Evolutionary conservation across 35 echinoderm and acorn worm genomes (phyloP).

Genomic region (Patiria miniata): DNA sequence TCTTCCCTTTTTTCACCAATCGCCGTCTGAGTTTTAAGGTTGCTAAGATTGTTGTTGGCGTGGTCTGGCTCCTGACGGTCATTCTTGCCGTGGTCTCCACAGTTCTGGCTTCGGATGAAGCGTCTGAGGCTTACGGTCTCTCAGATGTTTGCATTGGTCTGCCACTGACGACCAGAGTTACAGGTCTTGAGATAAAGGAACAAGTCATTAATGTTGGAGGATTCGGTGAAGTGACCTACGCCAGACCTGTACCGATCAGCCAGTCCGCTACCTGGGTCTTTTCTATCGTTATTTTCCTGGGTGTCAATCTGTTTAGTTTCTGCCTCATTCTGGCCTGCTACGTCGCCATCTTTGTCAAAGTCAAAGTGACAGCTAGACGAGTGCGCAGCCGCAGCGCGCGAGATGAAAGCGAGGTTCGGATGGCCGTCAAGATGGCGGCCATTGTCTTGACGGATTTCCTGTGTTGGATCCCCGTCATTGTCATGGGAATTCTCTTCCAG

Average conservation of each 20-base stretch:
- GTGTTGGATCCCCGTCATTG: conserved; percentile 88
- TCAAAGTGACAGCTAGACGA: conserved; percentile 32
- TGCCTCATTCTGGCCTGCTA: conserved; percentile 55
- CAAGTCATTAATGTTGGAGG: conserved; percentile 2
- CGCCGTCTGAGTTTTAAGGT: no score
- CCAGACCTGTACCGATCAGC: conserved; percentile 34
- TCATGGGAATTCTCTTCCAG: conserved; percentile 72
- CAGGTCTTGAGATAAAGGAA: conserved; percentile 18
- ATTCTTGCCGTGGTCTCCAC: no score
- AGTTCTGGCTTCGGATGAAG: no score
- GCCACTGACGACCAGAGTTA: conserved; percentile 22
- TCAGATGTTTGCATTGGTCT: no score
- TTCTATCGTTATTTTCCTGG: conserved; percentile 73
- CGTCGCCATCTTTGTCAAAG: conserved; percentile 63
- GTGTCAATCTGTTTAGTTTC: conserved; percentile 64
- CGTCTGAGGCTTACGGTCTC: no score
- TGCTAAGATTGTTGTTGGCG: no score
- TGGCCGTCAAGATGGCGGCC: conserved; percentile 76
- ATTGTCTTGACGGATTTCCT: conserved; percentile 83
- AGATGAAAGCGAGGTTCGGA: conserved; percentile 54
- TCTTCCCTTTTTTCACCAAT: no score
- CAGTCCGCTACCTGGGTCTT: conserved; percentile 57
- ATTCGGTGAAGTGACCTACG: background rate
- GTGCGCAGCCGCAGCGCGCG: conserved; percentile 2
- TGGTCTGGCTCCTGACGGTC: no score